phyloP scores from a whole-genome alignment of 2,888 invertebrate species.

The Phytoseiulus persimilis region DNA sequence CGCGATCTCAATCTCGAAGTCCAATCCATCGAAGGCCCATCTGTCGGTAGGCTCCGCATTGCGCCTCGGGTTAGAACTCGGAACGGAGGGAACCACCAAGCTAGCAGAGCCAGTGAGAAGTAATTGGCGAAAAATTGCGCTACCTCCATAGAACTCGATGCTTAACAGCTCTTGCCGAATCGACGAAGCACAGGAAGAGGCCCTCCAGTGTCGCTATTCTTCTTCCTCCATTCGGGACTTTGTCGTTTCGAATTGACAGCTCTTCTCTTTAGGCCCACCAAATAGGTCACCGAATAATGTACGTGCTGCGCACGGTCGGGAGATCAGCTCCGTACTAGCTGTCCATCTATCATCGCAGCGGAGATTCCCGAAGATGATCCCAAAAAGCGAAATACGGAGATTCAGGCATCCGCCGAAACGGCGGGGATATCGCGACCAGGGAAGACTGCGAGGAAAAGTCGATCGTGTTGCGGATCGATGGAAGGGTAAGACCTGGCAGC shows the following conservation, averaged over 20 bases:
- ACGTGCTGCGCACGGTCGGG: no score
- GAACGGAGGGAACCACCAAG: not conserved
- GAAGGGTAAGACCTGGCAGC: no score
- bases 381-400: no score
- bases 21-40: not conserved
- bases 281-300: not conserved
- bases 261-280: not conserved
- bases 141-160: not conserved
- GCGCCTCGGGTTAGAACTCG: not conserved
- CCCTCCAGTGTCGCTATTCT: not conserved
- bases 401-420: no score
- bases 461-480: no score
- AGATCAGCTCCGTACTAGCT: no score
- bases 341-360: no score
- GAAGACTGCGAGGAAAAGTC: no score
- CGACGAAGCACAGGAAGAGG: not conserved
- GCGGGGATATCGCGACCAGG: no score
- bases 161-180: not conserved
- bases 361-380: no score
- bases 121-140: conserved; percentile 5
- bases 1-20: conserved; percentile 5
- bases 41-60: not conserved
- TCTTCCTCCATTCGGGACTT: not conserved
- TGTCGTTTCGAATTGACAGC: not conserved
- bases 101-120: not conserved